phyloP scores from a whole-genome alignment of 2,113 vertebrate genomes.

The Irena cyanogastra region DNA sequence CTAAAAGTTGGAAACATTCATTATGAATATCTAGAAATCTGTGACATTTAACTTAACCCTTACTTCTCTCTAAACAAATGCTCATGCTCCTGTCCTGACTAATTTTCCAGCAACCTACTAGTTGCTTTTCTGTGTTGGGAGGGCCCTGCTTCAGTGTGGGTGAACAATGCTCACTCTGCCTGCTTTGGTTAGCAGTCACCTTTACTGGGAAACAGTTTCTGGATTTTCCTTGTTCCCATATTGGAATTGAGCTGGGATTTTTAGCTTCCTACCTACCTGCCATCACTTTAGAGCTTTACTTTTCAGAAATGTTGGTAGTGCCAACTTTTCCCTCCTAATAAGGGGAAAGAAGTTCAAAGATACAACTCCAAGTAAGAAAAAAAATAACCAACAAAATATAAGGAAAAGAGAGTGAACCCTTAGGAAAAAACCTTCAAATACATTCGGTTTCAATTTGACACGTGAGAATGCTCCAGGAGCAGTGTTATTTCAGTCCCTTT shows the following conservation, averaged over 20 bases:
- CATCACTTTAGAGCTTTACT: neutral
- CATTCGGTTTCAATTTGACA: neutral
- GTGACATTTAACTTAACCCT: neutral
- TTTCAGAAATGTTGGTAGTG: neutral
- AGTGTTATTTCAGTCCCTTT: neutral
- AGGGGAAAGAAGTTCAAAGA: neutral
- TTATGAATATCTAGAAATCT: neutral
- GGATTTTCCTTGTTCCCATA: neutral
- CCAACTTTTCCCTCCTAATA: neutral
- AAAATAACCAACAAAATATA: neutral
- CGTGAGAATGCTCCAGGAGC: neutral
- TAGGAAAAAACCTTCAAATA: neutral
- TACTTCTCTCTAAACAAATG: neutral
- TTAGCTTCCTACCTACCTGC: neutral
- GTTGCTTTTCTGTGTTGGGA: neutral
- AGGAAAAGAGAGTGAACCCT: neutral
- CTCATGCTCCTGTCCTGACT: neutral
- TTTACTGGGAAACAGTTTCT: neutral
- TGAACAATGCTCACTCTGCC: neutral
- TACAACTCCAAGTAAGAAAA: neutral
- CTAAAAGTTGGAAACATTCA: neutral
- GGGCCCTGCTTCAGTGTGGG: neutral
- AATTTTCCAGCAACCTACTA: neutral
- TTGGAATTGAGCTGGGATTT: neutral
- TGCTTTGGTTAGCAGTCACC: neutral